These are phyloP conservation scores for Xyliphius kryptos DNA, from an alignment of 2,113 vertebrate genomes.

Conservation along the genomic window DNA sequence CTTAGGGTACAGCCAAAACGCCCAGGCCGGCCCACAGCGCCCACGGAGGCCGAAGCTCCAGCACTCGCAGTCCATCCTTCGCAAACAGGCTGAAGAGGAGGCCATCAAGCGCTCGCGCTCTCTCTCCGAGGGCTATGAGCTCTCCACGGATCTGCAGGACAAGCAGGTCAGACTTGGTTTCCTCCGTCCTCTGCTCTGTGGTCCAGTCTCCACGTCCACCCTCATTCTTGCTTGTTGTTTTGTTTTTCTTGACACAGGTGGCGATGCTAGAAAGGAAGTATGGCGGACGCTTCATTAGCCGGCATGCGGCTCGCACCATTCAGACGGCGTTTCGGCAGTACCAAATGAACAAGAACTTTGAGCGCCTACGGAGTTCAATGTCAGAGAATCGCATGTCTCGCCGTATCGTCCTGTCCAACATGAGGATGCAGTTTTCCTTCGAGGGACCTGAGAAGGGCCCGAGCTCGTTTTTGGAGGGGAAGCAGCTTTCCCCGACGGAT, in stretches of 20 bases:
- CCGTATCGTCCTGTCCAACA: conserved; percentile 95
- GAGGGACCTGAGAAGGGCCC: conserved; percentile 93
- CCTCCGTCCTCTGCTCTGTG: too few species aligned
- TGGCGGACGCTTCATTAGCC: conserved; percentile 93
- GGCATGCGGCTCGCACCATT: conserved; percentile 96
- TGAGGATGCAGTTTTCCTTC: conserved; percentile 99
- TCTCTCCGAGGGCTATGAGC: conserved; percentile 99
- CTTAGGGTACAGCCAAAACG: conserved; percentile 68
- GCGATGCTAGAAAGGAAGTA: conserved; percentile 99
- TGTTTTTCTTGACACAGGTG: conserved; percentile 67
- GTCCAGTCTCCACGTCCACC: too few species aligned
- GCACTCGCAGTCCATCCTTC: conserved; percentile 91
- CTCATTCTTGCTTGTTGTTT: not conserved
- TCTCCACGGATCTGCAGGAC: conserved; percentile 96
- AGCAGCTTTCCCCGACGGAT: conserved; percentile 84
- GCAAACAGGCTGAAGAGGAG: too few species aligned
- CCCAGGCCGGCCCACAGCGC: conserved; percentile 77
- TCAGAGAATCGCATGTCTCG: conserved; percentile 98
- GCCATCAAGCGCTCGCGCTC: too few species aligned
- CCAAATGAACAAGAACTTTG: conserved; percentile 99
- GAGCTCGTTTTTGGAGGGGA: conserved; percentile 91
- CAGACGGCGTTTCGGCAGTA: conserved; percentile 97
- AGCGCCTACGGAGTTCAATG: conserved; percentile 95
- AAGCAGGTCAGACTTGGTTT: conserved; percentile 80
- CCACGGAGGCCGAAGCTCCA: conserved; percentile 87